Conservation (phyloP, 2,888 invertebrate species). For the Hipparchia semele region DNA sequence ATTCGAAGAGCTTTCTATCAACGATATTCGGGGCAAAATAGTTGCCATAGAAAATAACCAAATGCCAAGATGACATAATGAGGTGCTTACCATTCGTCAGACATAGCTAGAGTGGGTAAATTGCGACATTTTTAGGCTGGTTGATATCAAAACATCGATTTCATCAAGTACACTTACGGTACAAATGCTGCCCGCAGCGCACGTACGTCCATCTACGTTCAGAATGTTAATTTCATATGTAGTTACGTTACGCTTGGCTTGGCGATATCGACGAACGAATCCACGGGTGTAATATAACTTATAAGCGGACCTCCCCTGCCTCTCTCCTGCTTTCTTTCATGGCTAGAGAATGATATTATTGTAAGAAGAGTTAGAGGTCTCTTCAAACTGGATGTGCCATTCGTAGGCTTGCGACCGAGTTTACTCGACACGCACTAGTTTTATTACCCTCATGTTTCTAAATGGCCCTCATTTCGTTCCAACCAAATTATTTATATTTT, state of each 20-base stretch:
- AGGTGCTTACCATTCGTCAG: slow-evolving; percentile 43
- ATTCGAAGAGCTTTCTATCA: slow-evolving; percentile 14
- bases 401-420: slow-evolving; percentile 72
- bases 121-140: slow-evolving; percentile 47
- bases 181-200: slow-evolving; percentile 64
- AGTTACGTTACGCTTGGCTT: slow-evolving; percentile 59
- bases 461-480: slow-evolving; percentile 81
- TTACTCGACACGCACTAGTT: slow-evolving; percentile 80
- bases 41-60: slow-evolving; percentile 32
- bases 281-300: slow-evolving; percentile 51
- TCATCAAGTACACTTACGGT: slow-evolving; percentile 44
- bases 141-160: slow-evolving; percentile 51
- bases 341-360: slow-evolving; percentile 40
- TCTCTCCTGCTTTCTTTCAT: slow-evolving; percentile 44
- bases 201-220: slow-evolving; percentile 69
- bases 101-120: slow-evolving; percentile 43
- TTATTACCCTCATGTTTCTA: slow-evolving; percentile 83
- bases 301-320: slow-evolving; percentile 55
- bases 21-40: slow-evolving; percentile 27
- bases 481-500: slow-evolving; percentile 82
- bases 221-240: slow-evolving; percentile 71
- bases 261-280: slow-evolving; percentile 62
- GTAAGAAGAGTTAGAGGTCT: slow-evolving; percentile 57
- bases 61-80: slow-evolving; percentile 39
- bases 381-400: slow-evolving; percentile 53